phyloP scores from a whole-genome alignment of 2,113 vertebrate genomes.

The Oxyruncus cristatus region DNA sequence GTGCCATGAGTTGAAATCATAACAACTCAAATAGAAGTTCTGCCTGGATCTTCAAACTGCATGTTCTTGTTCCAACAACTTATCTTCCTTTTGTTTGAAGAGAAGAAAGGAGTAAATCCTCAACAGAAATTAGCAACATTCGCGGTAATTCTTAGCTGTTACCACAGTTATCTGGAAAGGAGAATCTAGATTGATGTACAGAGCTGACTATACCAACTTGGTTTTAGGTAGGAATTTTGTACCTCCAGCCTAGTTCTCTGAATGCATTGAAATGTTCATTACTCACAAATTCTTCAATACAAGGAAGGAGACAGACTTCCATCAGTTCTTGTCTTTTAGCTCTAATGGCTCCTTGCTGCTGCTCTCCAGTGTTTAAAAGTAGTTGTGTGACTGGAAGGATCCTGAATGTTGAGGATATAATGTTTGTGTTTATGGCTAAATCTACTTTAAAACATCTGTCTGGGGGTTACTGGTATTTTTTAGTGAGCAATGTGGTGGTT shows the following conservation, averaged over 20 bases:
- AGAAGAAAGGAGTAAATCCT: not conserved
- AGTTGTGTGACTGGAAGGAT: not conserved
- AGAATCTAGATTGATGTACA: not conserved
- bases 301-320: not conserved
- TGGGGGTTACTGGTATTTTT: slow-evolving; percentile 18
- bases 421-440: not conserved
- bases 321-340: slow-evolving; percentile 1
- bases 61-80: not conserved
- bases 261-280: not conserved
- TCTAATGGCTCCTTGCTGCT: slow-evolving; percentile 34
- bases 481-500: not conserved
- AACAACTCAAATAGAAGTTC: not conserved
- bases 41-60: slow-evolving; percentile 6
- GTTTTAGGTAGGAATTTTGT: not conserved
- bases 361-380: slow-evolving; percentile 5
- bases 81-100: not conserved
- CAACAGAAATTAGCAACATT: not conserved
- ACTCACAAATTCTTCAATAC: not conserved
- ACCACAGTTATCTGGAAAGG: not conserved
- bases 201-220: not conserved
- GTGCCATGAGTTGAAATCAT: slow-evolving; percentile 58
- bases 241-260: not conserved
- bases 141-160: slow-evolving; percentile 10
- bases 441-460: not conserved
- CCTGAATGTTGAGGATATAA: not conserved